phyloP scores from a whole-genome alignment of 2,797 vertebrate species.

The Cirrhinus molitorella region DNA sequence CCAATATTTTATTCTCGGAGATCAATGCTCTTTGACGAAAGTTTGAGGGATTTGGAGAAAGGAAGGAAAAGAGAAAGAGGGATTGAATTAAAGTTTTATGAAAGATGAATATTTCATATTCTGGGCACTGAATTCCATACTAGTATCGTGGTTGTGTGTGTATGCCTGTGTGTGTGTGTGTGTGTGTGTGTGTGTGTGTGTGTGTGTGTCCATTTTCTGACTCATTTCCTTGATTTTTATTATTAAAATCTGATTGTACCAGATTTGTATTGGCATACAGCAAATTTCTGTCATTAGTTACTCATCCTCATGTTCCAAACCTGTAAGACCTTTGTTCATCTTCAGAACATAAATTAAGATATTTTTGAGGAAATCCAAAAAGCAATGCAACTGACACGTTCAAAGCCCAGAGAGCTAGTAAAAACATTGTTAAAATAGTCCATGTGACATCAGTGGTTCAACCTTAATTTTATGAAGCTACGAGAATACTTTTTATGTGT shows the following conservation, averaged over 20 bases:
- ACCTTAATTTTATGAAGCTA: too few species aligned
- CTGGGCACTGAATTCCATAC: conserved; percentile 84
- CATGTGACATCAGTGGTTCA: too few species aligned
- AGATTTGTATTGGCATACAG: not conserved
- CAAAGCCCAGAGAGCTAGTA: too few species aligned
- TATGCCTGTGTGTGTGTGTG: conserved; percentile 63
- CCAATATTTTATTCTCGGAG: conserved; percentile 51
- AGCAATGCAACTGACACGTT: too few species aligned
- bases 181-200: conserved; percentile 58
- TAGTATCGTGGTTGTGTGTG: conserved; percentile 63
- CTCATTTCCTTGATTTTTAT: not conserved
- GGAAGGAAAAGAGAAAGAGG: conserved; percentile 72
- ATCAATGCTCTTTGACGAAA: conserved; percentile 56
- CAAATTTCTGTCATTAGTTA: not conserved
- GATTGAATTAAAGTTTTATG: conserved; percentile 93
- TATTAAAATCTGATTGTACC: not conserved
- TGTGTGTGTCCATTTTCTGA: conserved; percentile 59
- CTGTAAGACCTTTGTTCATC: too few species aligned
- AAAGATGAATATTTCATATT: conserved; percentile 95
- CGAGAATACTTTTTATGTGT: too few species aligned
- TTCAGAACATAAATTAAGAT: too few species aligned
- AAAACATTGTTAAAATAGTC: too few species aligned
- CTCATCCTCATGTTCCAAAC: too few species aligned
- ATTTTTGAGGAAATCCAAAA: too few species aligned
- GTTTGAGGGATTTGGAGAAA: conserved; percentile 44